A percentile compares a stretch with the other conserved stretches of the same genome.
Conservation (phyloP, 30 jellyfish, hydroid and myxozoan species). For the Cassiopea andromeda region DNA sequence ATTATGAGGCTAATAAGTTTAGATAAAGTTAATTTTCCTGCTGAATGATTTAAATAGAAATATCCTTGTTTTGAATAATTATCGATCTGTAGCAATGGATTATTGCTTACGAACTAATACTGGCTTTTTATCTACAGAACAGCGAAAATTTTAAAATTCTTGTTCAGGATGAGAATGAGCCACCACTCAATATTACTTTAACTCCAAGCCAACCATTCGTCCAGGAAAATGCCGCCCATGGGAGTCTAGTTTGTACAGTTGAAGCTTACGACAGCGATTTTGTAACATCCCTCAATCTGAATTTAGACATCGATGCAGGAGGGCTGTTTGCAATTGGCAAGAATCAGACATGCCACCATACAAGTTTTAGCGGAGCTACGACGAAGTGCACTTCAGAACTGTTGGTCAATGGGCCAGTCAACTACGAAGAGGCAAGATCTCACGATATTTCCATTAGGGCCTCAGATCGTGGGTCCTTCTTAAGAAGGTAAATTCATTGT, state of each 20-base stretch:
- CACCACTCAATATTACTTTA: slow-evolving; percentile 71
- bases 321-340: slow-evolving; percentile 58
- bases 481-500: slow-evolving; percentile 9
- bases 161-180: slow-evolving; percentile 77
- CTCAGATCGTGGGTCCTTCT: slow-evolving; percentile 58
- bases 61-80: too few relatives aligned
- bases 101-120: neutral
- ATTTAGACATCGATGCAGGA: slow-evolving; percentile 70
- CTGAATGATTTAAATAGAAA: too few relatives aligned
- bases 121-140: slow-evolving; percentile 13
- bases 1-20: too few relatives aligned
- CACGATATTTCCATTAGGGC: slow-evolving; percentile 49
- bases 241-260: slow-evolving; percentile 75
- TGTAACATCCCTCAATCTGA: slow-evolving; percentile 50
- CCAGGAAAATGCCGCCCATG: slow-evolving; percentile 62
- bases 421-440: slow-evolving; percentile 56
- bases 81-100: too few relatives aligned
- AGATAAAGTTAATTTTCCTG: too few relatives aligned
- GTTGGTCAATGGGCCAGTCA: slow-evolving; percentile 58
- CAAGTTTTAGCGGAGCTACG: slow-evolving; percentile 9
- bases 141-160: slow-evolving; percentile 44
- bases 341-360: slow-evolving; percentile 25
- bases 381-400: slow-evolving; percentile 61
- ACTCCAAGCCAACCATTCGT: slow-evolving; percentile 47
- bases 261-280: slow-evolving; percentile 75